Percentiles rank a stretch among this genome's conserved stretches.
Evolutionary conservation across 1,140 invertebrate genomes (phyloP).

Genomic region (Megalonaias nervosa): DNA sequence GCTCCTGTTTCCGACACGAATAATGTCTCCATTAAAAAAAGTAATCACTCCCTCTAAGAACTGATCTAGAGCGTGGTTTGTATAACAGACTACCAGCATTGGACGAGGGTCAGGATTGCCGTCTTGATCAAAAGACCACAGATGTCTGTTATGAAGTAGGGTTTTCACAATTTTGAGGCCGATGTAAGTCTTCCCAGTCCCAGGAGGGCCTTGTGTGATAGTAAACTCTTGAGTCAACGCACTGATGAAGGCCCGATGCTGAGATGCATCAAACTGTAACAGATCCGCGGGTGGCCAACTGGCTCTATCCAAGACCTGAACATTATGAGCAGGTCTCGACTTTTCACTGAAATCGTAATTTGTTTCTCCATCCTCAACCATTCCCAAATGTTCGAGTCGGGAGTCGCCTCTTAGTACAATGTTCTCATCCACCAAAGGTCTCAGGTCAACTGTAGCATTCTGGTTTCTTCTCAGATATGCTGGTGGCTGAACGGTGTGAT

Average conservation of each 20-base stretch:
- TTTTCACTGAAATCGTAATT: constrained; percentile 14
- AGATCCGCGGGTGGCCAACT: constrained; percentile 57
- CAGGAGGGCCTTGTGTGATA: constrained; percentile 80
- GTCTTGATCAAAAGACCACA: constrained; percentile 47
- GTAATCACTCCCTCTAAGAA: constrained; percentile 80
- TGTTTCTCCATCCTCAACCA: neutral
- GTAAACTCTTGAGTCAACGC: constrained; percentile 73
- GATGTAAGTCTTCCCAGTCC: constrained; percentile 67
- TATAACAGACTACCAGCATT: constrained; percentile 86
- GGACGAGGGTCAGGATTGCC: constrained; percentile 64
- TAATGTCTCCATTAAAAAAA: constrained; percentile 69
- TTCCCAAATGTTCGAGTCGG: constrained; percentile 13
- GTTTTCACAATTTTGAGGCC: constrained; percentile 68
- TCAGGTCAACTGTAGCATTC: constrained; percentile 42
- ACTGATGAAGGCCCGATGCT: constrained; percentile 69
- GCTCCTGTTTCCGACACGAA: constrained; percentile 83
- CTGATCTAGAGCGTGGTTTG: constrained; percentile 91
- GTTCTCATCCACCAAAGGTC: constrained; percentile 43
- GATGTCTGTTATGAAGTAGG: constrained; percentile 61
- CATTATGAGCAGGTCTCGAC: constrained; percentile 27
- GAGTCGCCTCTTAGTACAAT: constrained; percentile 33
- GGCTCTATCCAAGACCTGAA: constrained; percentile 17
- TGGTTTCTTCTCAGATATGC: constrained; percentile 40
- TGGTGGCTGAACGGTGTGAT: constrained; percentile 43
- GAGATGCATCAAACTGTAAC: constrained; percentile 70